Percentiles rank a stretch among this genome's conserved stretches.
Conservation (phyloP, 2,797 vertebrate species). For the Phataginus tetradactyla region DNA sequence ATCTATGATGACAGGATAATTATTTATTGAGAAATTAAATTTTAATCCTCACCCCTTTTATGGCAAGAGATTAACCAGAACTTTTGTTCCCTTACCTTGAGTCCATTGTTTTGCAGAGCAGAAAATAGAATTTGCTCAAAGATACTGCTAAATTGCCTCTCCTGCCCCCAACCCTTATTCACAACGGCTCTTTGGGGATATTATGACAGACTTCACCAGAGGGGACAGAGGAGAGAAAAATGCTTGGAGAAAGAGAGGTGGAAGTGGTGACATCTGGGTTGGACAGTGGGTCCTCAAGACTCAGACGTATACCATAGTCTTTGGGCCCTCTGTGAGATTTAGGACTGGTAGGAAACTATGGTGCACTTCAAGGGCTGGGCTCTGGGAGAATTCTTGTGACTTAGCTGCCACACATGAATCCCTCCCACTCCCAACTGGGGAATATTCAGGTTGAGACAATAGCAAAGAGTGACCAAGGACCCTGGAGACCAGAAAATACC, state of each 20-base stretch:
- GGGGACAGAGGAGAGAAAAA: background rate
- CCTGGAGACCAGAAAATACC: background rate
- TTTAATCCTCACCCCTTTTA: background rate
- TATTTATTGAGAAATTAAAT: conserved; percentile 29
- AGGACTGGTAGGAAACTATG: background rate
- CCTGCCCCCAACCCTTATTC: background rate
- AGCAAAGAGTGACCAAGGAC: background rate
- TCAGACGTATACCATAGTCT: background rate
- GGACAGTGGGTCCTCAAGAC: background rate
- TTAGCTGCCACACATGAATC: background rate
- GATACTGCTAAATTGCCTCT: background rate
- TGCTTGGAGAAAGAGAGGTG: background rate
- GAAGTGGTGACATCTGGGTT: background rate
- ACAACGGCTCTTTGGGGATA: background rate
- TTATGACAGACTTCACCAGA: background rate
- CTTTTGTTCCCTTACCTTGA: background rate
- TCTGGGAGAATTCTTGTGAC: background rate
- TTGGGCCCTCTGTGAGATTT: background rate
- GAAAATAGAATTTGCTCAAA: background rate
- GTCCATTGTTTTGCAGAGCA: background rate
- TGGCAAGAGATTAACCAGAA: conserved; percentile 32
- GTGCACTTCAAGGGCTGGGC: background rate
- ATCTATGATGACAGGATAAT: background rate
- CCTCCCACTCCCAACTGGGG: rapidly evolving
- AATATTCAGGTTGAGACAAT: background rate